phyloP scores from a whole-genome alignment of 1,140 invertebrate genomes.

The Diorhabda carinulata region DNA sequence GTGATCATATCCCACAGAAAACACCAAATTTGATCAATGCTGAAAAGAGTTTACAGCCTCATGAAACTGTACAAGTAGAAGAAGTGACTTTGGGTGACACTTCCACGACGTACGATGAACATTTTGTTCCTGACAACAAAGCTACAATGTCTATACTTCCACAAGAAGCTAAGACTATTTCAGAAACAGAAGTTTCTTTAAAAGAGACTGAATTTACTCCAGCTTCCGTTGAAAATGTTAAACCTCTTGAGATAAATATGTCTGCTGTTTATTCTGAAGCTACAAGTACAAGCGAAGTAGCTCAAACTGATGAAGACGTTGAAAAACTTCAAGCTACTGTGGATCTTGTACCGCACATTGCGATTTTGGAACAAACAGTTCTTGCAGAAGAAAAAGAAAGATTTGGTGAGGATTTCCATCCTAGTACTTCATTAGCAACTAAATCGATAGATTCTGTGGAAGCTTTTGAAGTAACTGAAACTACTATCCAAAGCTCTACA shows the following conservation, averaged over 20 bases:
- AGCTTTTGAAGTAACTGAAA: constrained; percentile 59
- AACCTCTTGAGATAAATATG: constrained; percentile 40
- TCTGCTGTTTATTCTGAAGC: constrained; percentile 53
- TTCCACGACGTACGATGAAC: constrained; percentile 36
- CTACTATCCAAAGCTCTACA: constrained; percentile 52
- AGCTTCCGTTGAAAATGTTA: constrained; percentile 25
- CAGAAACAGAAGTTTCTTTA: constrained; percentile 56
- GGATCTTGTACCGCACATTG: constrained; percentile 20
- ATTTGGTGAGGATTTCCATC: constrained; percentile 52
- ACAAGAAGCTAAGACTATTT: constrained; percentile 62
- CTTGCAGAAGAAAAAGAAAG: constrained; percentile 42
- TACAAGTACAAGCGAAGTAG: constrained; percentile 45
- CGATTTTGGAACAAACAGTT: constrained; percentile 17
- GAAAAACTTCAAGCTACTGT: constrained; percentile 16
- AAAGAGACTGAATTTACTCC: constrained; percentile 53
- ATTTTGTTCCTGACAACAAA: constrained; percentile 36
- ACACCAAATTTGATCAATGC: constrained; percentile 53
- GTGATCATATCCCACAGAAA: constrained; percentile 51
- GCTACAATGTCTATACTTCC: constrained; percentile 55
- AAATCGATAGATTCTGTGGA: constrained; percentile 55
- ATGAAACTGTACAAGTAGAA: constrained; percentile 58
- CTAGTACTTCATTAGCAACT: constrained; percentile 49
- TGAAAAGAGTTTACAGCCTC: constrained; percentile 50
- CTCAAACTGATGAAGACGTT: constrained; percentile 18
- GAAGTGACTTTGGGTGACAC: constrained; percentile 51